Base-by-base conservation (phyloP, 2,113 vertebrate genomes). In the Odocoileus hemionus region DNA sequence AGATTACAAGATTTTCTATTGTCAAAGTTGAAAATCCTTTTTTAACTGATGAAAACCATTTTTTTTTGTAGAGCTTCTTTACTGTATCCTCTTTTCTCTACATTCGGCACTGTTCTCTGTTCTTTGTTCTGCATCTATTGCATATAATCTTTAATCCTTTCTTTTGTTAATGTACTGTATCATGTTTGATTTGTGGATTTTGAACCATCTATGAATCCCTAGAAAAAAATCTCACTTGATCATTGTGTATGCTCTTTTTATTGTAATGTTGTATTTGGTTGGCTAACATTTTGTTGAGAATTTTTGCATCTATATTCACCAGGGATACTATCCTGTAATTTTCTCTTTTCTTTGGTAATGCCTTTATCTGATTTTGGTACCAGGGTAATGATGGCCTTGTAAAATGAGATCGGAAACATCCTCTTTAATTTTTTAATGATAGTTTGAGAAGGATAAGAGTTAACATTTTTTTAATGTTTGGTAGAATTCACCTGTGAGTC, bases 1-100 rank as follows among this genome's bases (percentile, higher is more conserved):
- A 54, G 74, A 94, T 86, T 67, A 93, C 7, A 95, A 92, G 74
- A 36, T 86, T 91, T 87, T 84, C 82, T 82, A 21, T 55, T n/a
- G n/a, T 83, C 33, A 7, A 82, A 78, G 60, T 45, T 28, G 86
- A 91, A 85, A 93, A 89, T 83, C 78, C 94, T 89, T 86, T 96
- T 83, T 95, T 78, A 93, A 91, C 74, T 84, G 50, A 90, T 74
- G 70, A 84, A 93, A 84, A n/a, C 26, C 33, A 15, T 36, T 60
- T 58, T 90, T 90, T 92, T 54, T 50, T 33, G 43, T 43, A 95
- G 43, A 54, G 11, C 86, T 94, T 83, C 92, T 89, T 96, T 96
- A 67, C 30, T 11, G 11, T 13, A 21, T 74, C 64, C 30, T 2
- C 82, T 88, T 39, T 50, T 82, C 43, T 96, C 57, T 9, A 0